These are phyloP conservation scores for Characodon lateralis DNA, from an alignment of 2,797 vertebrate species.

Conservation along the genomic window DNA sequence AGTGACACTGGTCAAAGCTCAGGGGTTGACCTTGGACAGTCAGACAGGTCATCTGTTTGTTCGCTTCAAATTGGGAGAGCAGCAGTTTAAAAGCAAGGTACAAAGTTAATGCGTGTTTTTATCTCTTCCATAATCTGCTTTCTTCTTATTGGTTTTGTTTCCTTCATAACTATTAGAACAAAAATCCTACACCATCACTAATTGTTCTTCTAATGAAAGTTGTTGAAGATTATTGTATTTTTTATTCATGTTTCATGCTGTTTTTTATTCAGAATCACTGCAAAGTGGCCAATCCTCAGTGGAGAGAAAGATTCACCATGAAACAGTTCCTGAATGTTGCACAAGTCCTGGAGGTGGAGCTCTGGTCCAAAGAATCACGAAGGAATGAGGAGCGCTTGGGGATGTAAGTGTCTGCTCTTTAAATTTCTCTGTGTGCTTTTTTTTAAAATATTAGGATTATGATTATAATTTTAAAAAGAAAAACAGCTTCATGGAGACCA, in stretches of 20 bases:
- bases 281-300: conserved; percentile 91
- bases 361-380: conserved; percentile 89
- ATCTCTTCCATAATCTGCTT: neutral
- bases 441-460: neutral
- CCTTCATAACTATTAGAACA: neutral
- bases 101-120: conserved; percentile 9
- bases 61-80: conserved; percentile 89
- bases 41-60: conserved; percentile 85
- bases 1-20: conserved; percentile 89
- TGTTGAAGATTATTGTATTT: neutral
- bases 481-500: too few species aligned
- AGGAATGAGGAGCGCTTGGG: conserved; percentile 86
- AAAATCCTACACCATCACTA: neutral
- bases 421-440: conserved; percentile 1
- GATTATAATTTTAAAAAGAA: neutral
- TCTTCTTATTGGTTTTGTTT: conserved; percentile 1
- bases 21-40: conserved; percentile 79
- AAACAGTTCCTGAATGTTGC: conserved; percentile 89
- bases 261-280: conserved; percentile 79
- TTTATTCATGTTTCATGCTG: neutral
- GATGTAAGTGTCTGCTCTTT: conserved; percentile 81
- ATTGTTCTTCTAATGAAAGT: neutral
- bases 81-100: conserved; percentile 95
- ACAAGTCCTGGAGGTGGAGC: conserved; percentile 88
- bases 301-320: conserved; percentile 96